Evolutionary conservation across 2,888 invertebrate genomes (phyloP).

Genomic region (Drosophila anceps): DNA sequence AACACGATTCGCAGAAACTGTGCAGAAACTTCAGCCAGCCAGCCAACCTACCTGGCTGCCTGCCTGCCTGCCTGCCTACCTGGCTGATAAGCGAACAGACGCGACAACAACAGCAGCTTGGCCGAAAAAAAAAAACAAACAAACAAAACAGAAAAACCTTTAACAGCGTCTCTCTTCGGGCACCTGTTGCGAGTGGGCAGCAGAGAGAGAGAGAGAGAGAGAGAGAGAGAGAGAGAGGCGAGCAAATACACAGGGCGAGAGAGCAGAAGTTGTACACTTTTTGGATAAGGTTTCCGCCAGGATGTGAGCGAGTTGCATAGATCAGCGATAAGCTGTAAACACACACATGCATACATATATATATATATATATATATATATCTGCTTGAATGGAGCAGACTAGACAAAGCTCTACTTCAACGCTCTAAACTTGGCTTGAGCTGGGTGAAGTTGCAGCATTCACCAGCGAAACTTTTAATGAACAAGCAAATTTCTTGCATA

Average conservation of each 20-base stretch:
- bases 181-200: constrained; percentile 18
- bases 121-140: constrained; percentile 10
- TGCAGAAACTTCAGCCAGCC: constrained; percentile 27
- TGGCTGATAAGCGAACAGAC: constrained; percentile 56
- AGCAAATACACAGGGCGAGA: too few relatives aligned
- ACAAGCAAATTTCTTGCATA: neutral
- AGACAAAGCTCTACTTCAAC: neutral
- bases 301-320: constrained; percentile 9
- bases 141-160: constrained; percentile 3
- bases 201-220: neutral
- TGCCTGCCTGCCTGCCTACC: constrained; percentile 13
- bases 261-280: neutral
- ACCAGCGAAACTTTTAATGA: neutral
- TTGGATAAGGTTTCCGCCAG: constrained; percentile 9
- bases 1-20: constrained; percentile 81
- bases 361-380: neutral
- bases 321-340: neutral
- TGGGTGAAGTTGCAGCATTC: neutral
- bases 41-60: constrained; percentile 7
- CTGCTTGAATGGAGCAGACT: neutral
- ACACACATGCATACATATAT: neutral
- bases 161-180: constrained; percentile 1
- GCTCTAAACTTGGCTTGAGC: neutral
- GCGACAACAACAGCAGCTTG: constrained; percentile 31
- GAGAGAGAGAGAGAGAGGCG: neutral